phyloP scores from a whole-genome alignment of 2,888 invertebrate genomes.

The Eurois occulta region DNA sequence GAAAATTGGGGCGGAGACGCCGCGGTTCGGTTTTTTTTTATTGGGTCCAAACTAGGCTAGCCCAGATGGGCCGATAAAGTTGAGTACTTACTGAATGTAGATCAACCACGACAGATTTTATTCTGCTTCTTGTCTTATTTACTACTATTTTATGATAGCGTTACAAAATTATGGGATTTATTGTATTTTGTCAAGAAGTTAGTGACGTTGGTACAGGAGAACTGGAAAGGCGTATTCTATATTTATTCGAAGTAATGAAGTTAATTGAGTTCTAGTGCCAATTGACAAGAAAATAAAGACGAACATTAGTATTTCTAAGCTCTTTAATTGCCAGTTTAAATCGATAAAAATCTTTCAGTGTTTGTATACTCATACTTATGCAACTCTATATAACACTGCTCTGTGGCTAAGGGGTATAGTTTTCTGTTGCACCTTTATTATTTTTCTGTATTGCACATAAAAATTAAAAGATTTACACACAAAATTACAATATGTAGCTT shows the following conservation, averaged over 20 bases:
- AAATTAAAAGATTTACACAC: too few relatives aligned
- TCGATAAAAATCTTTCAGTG: not conserved
- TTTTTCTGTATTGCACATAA: too few relatives aligned
- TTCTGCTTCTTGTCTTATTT: not conserved
- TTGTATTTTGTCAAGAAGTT: slow-evolving; percentile 9
- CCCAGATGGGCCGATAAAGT: not conserved
- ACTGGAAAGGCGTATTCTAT: not conserved
- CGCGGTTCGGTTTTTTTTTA: slow-evolving; percentile 1
- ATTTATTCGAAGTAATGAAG: slow-evolving; percentile 8
- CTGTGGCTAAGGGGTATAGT: not conserved
- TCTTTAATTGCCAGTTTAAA: not conserved
- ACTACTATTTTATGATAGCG: not conserved
- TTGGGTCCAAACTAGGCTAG: not conserved
- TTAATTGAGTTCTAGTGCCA: not conserved
- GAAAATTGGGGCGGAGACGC: slow-evolving; percentile 41
- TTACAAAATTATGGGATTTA: not conserved
- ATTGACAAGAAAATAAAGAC: not conserved
- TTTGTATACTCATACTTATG: not conserved
- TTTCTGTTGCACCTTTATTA: not conserved
- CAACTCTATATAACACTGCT: not conserved
- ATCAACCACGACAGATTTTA: not conserved
- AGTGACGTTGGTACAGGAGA: not conserved
- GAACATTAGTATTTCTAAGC: not conserved
- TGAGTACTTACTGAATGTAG: not conserved
- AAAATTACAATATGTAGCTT: too few relatives aligned